A percentile compares a stretch with the other conserved stretches of the same genome.
These are phyloP conservation scores for Cancer borealis DNA, from an alignment of 2,888 invertebrate species.

Conservation along the genomic window DNA sequence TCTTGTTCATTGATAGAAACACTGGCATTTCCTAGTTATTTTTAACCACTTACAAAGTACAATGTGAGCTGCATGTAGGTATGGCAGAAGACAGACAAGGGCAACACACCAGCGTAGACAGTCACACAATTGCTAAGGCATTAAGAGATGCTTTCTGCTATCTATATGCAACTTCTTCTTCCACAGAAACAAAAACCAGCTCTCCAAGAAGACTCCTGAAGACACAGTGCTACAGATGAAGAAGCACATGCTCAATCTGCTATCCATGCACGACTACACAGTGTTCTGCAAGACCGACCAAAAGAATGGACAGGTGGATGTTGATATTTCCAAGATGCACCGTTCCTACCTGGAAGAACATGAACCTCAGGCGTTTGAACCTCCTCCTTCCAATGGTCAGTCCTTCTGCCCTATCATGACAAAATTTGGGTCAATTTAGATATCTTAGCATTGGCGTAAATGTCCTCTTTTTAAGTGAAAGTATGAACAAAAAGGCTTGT, in stretches of 20 bases:
- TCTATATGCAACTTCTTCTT: neutral
- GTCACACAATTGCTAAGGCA: neutral
- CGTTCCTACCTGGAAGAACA: conserved; percentile 74
- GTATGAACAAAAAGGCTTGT: neutral
- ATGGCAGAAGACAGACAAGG: neutral
- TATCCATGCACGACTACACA: conserved; percentile 66
- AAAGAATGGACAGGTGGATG: conserved; percentile 69
- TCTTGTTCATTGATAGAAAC: neutral
- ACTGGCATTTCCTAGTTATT: neutral
- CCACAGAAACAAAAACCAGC: conserved; percentile 66
- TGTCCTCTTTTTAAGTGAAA: neutral
- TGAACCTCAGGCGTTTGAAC: conserved; percentile 75
- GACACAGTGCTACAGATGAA: conserved; percentile 75
- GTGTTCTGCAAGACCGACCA: conserved; percentile 70
- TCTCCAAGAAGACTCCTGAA: conserved; percentile 76
- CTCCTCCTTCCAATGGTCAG: conserved; percentile 69
- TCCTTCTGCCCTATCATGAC: neutral
- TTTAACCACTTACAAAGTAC: neutral
- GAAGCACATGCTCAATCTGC: conserved; percentile 76
- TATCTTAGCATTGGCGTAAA: neutral
- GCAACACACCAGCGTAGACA: neutral
- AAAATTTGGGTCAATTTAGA: neutral
- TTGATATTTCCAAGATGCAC: conserved; percentile 76
- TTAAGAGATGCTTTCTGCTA: neutral
- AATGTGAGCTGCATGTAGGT: neutral